Conservation (phyloP, 2,113 vertebrate genomes). For the Cettia cetti region DNA sequence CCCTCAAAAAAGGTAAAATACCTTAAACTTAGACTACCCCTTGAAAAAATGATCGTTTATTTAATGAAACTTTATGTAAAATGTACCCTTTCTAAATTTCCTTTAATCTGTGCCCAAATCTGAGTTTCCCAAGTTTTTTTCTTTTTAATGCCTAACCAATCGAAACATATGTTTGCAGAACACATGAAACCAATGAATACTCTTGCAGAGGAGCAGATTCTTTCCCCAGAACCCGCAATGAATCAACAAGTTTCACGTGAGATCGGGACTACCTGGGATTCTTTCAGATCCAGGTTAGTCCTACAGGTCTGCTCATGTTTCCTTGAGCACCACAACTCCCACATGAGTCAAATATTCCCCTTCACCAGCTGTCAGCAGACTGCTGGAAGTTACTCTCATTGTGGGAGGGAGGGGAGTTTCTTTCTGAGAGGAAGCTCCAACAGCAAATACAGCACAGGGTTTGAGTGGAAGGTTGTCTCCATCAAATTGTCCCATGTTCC, state of each 20-base stretch:
- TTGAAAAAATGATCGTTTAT: background rate
- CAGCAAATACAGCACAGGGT: background rate
- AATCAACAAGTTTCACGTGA: background rate
- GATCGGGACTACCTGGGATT: background rate
- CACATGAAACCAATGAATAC: background rate
- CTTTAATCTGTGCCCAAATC: background rate
- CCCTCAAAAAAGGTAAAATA: background rate
- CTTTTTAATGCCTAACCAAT: background rate
- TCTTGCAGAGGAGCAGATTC: fast-evolving
- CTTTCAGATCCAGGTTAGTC: background rate
- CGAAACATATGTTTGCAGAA: background rate
- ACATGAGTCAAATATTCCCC: background rate
- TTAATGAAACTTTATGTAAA: background rate
- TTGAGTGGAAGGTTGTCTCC: background rate
- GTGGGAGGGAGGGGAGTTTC: background rate
- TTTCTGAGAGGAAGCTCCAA: background rate
- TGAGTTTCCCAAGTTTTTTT: background rate
- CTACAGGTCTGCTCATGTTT: background rate
- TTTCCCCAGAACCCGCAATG: background rate
- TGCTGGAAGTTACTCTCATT: background rate
- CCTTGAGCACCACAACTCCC: background rate
- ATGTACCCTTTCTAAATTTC: background rate
- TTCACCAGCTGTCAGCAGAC: background rate
- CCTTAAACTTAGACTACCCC: background rate
- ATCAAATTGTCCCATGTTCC: background rate